Base-by-base conservation (phyloP, 2,113 vertebrate species). In the Lasiurus cinereus region DNA sequence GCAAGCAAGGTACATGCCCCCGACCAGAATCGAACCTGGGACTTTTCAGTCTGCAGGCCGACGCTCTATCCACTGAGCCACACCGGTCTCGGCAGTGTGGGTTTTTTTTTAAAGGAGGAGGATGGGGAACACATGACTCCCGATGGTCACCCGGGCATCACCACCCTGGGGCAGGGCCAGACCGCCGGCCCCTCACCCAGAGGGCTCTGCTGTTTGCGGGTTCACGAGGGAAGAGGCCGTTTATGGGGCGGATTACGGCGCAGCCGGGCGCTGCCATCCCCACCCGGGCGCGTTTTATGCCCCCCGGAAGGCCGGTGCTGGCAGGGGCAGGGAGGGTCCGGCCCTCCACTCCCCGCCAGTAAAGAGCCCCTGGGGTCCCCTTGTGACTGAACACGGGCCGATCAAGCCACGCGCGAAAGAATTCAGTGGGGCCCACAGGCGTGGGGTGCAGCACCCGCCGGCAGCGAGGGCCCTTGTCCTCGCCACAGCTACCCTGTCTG, bases 211-310 rank as follows among this genome's bases (percentile, higher is more conserved):
- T 24, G 98, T 99, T 77, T 98, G 98, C 0, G 98, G 98, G 91
- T 99, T 99, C 50, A 98, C 98, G 1, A 99, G 70, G 62, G 92
- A 84, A 93, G 29, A 64, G 54, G 27, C 76, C 39, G 3, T 88
- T 91, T 91, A 64, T 2, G 1, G 59, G 50, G 66, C 48, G 21
- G 46, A 33, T 84, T 64, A 94, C 19, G 72, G 82, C 36, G 15
- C 72, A 29, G 0, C 2, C 5, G 6, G 83, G 82, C 8, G 0
- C 89, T 73, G 82, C 33, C 0, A 2, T 69, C 83, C 69, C 91
- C 43, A 5, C 0, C 5, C 69, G 11, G 21, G 12, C 50, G 29
- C 2, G 0, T 69, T 88, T 74, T 18, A 91, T 59, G 78, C 4
- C 9, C 91, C 89, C 56, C 39, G 0, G 5, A 72, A 79, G 93